phyloP scores from a whole-genome alignment of 2,113 vertebrate species.

The Pachycephala philippinensis region DNA sequence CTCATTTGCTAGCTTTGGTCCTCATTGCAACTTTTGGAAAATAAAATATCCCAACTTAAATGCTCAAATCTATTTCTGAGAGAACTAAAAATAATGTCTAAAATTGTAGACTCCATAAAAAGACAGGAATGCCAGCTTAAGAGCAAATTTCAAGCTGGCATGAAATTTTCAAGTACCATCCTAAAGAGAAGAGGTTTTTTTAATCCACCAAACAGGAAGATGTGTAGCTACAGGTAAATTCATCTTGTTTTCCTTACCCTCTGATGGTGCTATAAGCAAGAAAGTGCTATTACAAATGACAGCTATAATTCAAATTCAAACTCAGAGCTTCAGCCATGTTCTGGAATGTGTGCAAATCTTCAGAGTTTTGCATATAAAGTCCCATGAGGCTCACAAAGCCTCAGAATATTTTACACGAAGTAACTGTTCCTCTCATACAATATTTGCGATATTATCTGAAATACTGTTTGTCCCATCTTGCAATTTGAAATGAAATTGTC shows the following conservation, averaged over 20 bases:
- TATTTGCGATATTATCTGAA: neutral
- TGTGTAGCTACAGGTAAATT: neutral
- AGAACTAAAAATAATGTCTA: neutral
- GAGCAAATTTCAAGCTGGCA: neutral
- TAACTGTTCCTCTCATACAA: neutral
- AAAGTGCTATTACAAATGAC: neutral
- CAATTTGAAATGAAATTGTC: neutral
- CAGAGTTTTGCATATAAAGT: neutral
- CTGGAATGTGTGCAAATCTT: neutral
- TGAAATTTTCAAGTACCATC: neutral
- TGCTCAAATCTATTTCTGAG: neutral
- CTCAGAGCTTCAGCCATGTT: neutral
- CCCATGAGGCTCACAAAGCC: neutral
- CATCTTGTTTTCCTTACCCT: neutral
- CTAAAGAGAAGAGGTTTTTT: neutral
- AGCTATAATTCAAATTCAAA: neutral
- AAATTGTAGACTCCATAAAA: neutral
- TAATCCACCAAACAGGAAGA: neutral
- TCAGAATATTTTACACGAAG: neutral
- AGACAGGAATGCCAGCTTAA: neutral
- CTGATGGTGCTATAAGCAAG: neutral
- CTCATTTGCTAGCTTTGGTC: neutral
- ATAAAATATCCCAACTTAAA: neutral
- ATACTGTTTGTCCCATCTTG: neutral
- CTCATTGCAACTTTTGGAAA: neutral